phyloP scores from a whole-genome alignment of 2,888 invertebrate species.

The Pachydiplax longipennis region DNA sequence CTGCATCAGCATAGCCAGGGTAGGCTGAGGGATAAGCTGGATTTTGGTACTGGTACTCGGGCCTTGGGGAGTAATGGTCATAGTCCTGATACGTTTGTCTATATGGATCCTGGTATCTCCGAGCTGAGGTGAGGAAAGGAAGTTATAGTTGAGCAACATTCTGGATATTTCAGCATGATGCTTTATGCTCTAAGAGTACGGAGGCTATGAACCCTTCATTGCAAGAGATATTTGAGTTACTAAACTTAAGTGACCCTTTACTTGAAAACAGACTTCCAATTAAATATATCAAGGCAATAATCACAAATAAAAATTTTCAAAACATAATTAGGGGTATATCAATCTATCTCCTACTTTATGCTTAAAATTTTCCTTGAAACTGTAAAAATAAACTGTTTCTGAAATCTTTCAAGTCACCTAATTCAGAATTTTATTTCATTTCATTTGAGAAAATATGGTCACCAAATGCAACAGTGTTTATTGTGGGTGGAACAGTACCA shows the following conservation, averaged over 20 bases:
- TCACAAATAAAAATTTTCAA: too few species aligned
- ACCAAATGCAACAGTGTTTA: too few species aligned
- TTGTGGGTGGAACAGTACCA: too few species aligned
- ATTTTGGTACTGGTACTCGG: constrained; percentile 61
- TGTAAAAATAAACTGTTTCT: too few species aligned
- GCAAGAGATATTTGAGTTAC: too few species aligned
- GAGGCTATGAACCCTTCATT: background rate
- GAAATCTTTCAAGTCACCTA: too few species aligned
- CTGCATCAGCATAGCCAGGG: constrained; percentile 51
- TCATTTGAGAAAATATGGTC: too few species aligned
- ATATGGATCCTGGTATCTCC: constrained; percentile 56
- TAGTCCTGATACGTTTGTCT: constrained; percentile 67
- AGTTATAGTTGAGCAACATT: background rate
- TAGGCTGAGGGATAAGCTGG: constrained; percentile 55
- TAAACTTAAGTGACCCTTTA: too few species aligned
- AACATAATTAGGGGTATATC: too few species aligned
- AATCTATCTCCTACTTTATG: too few species aligned
- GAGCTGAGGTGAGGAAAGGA: background rate
- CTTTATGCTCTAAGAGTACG: background rate
- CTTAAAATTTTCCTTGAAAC: too few species aligned
- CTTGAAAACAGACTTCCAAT: background rate
- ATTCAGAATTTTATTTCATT: too few species aligned
- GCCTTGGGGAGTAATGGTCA: constrained; percentile 64
- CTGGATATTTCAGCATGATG: background rate
- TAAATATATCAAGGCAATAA: background rate